Evolutionary conservation across 2,888 invertebrate genomes (phyloP).

Genomic region (Diaperis boleti): DNA sequence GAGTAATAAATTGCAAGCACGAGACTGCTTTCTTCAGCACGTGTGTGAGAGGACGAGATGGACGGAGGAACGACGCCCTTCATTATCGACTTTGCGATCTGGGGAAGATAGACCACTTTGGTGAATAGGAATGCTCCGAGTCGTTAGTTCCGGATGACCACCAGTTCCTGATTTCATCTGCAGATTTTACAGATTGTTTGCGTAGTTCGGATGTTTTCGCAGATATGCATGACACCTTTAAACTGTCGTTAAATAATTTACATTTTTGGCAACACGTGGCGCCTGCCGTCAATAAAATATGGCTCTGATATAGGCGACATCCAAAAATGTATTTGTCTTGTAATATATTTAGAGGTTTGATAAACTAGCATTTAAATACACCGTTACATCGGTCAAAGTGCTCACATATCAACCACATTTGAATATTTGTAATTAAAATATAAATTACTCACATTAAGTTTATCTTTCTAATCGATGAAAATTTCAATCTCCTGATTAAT

Average conservation of each 20-base stretch:
- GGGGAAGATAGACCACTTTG: conserved; percentile 44
- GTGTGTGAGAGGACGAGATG: conserved; percentile 36
- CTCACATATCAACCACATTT: not conserved
- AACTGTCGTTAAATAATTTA: conserved; percentile 11
- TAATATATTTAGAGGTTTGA: too few relatives aligned
- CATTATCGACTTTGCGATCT: conserved; percentile 49
- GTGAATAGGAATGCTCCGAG: conserved; percentile 46
- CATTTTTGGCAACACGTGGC: not conserved
- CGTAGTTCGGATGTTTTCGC: not conserved
- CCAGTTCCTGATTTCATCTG: conserved; percentile 15
- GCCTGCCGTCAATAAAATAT: too few relatives aligned
- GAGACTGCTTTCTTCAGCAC: conserved; percentile 37
- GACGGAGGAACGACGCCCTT: conserved; percentile 46
- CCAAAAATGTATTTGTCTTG: too few relatives aligned
- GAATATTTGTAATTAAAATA: not conserved
- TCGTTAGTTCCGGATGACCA: conserved; percentile 54
- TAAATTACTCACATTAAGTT: not conserved
- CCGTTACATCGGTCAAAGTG: not conserved
- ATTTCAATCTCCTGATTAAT: conserved; percentile 3
- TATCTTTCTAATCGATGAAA: not conserved
- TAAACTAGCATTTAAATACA: too few relatives aligned
- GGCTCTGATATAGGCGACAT: too few relatives aligned
- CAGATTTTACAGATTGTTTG: conserved; percentile 3
- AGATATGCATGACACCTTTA: conserved; percentile 8
- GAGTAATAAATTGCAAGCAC: conserved; percentile 39